Evolutionary conservation across 2,113 vertebrate genomes (phyloP), one percentile per base, ranked within the genome.

Genomic region (Brienomyrus longianalis): DNA sequence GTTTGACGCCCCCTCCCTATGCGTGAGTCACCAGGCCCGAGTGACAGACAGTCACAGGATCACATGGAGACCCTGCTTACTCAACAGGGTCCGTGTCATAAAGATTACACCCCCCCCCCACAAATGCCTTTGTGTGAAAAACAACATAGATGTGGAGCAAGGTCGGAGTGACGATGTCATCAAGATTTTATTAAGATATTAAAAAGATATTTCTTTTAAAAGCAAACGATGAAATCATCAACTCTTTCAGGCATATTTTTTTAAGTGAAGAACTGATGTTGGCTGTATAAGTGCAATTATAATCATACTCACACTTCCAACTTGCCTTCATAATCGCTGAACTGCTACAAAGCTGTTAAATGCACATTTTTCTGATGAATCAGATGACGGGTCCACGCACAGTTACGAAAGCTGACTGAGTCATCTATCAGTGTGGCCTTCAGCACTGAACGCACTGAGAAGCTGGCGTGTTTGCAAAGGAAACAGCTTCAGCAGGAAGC

Each of bases 221-320:
- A 54, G 17, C 87, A 93, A 90, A 91, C 89, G 90, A 90, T 89
- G 91, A 91, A 90, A 35, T 80, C 74, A 93, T 93, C 94, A 91
- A 91, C 88, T 87, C 90, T 90, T 89, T 93, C 91, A 80, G 35
- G 17, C 74, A 80, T 80, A 70, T 80, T 80, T 77, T 77, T 80
- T 43, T 80, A 43, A 80, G 35, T 80, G 74, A 43, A 35, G 74
- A 43, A 43, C 74, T 39, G 74, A 80, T 19, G 35, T 80, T 80
- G 31, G 35, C 35, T 80, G 35, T 13, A 39, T 43, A 80, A 80
- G 74, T 80, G 74, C 31, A 43, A 15, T 80, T 80, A 43, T 43
- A 80, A 80, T 43, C 17, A 43, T 70, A 43, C 54, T 74, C 35
- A 74, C n/a, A 35, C 13, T 39, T 39, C 35, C 39, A 35, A 80